Percentiles rank a stretch among this genome's conserved stretches.
Evolutionary conservation across 2,888 invertebrate species (phyloP).

Genomic region (Tipula unca): DNA sequence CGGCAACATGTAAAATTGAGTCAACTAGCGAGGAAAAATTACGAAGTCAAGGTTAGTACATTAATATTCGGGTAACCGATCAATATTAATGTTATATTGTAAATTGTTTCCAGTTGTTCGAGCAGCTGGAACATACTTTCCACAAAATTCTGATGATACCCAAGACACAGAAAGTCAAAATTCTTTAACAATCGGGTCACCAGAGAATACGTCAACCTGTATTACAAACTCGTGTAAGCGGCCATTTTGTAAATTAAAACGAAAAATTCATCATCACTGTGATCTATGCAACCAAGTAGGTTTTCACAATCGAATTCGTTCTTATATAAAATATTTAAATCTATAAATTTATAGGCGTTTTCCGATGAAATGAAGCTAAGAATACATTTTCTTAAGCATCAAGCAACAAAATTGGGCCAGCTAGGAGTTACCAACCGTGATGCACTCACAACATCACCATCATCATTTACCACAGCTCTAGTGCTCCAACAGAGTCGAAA

Average conservation of each 20-base stretch:
- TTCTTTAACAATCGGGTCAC: conserved; percentile 19
- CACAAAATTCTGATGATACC: conserved; percentile 32
- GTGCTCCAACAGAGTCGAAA: not conserved
- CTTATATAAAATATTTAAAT: not conserved
- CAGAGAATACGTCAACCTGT: not conserved
- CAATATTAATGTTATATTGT: conserved; percentile 47
- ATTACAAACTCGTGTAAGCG: conserved; percentile 48
- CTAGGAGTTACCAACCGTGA: conserved; percentile 14
- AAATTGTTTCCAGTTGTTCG: conserved; percentile 39
- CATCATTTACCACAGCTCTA: not conserved
- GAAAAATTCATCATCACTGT: conserved; percentile 71
- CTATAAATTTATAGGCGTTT: conserved; percentile 25
- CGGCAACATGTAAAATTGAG: not conserved
- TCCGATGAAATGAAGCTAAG: conserved; percentile 28
- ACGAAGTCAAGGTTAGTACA: not conserved
- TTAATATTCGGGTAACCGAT: not conserved
- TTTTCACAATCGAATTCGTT: too few species aligned
- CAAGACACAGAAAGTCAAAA: conserved; percentile 2
- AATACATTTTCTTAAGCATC: conserved; percentile 28
- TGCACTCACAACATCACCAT: not conserved
- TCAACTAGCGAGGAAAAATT: not conserved
- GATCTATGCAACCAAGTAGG: conserved; percentile 61
- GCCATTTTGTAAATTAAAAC: conserved; percentile 71
- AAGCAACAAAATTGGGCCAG: conserved; percentile 24
- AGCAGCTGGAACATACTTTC: conserved; percentile 39